Conservation (phyloP, 2,113 vertebrate genomes). For the Dicentrarchus labrax region DNA sequence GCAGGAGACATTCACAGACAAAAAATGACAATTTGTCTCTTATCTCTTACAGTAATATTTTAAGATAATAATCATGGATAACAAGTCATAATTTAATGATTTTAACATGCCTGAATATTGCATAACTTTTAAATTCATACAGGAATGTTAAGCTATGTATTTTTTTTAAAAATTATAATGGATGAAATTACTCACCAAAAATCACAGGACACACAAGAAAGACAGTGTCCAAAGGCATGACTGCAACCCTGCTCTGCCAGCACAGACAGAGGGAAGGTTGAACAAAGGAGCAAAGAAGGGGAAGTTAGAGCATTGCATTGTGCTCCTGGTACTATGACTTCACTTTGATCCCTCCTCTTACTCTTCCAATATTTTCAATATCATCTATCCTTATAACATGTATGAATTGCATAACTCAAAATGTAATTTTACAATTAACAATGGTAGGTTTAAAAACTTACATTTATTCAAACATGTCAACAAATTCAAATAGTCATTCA, state of each 20-base stretch:
- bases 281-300: slow-evolving; percentile 36
- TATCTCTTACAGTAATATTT: background rate
- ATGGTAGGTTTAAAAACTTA: background rate
- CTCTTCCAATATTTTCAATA: background rate
- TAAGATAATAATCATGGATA: background rate
- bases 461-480: background rate
- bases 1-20: background rate
- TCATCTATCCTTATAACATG: background rate
- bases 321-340: slow-evolving; percentile 23
- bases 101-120: background rate
- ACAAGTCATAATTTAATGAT: background rate
- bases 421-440: background rate
- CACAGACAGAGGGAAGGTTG: slow-evolving; percentile 50
- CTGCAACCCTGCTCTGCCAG: slow-evolving; percentile 53
- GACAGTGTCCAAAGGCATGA: slow-evolving; percentile 67
- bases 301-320: slow-evolving; percentile 63
- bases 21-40: background rate
- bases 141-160: background rate
- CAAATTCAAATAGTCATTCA: background rate
- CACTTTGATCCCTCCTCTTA: background rate
- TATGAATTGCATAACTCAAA: background rate
- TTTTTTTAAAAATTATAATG: background rate
- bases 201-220: slow-evolving; percentile 51
- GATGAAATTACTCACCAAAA: slow-evolving; percentile 68
- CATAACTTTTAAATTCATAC: background rate